Evolutionary conservation across 92 coral and sea anemone genomes (phyloP).

Genomic region (Palythoa heliodiscus): DNA sequence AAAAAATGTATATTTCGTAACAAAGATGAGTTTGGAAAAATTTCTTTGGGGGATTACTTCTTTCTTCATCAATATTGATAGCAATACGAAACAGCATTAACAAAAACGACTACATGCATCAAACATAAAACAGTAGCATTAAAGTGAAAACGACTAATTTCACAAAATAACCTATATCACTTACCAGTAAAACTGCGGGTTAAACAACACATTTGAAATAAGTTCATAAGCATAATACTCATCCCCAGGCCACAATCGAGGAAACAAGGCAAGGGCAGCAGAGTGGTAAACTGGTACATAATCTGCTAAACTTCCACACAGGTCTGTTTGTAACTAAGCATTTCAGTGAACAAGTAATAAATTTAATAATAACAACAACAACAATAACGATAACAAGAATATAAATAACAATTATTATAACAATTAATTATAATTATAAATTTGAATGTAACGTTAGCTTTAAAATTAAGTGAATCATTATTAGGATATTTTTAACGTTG

Average conservation of each 20-base stretch:
- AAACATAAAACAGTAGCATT: background rate
- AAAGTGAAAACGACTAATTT: background rate
- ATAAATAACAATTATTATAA: no score
- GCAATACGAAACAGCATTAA: no score
- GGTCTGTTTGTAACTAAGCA: conserved; percentile 30
- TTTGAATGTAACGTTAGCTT: no score
- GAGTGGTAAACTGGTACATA: conserved; percentile 67
- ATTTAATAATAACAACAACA: background rate
- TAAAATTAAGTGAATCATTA: background rate
- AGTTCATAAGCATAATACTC: conserved; percentile 94
- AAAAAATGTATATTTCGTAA: no score
- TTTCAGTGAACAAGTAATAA: background rate
- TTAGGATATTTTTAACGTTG: background rate
- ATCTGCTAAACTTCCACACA: conserved; percentile 12
- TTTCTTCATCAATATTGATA: no score
- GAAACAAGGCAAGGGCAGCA: conserved; percentile 68
- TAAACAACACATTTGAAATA: conserved; percentile 78
- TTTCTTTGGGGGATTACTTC: no score
- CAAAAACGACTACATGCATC: no score
- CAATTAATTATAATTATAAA: no score
- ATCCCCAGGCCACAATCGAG: conserved; percentile 86
- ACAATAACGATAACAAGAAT: background rate
- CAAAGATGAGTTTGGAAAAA: no score
- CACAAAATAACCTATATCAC: conserved; percentile 21
- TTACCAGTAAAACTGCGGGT: conserved; percentile 76